A percentile compares a stretch with the other conserved stretches of the same genome.
These are phyloP conservation scores for Gallinago jamesoni DNA, from an alignment of 2,113 vertebrate genomes.

Conservation along the genomic window DNA sequence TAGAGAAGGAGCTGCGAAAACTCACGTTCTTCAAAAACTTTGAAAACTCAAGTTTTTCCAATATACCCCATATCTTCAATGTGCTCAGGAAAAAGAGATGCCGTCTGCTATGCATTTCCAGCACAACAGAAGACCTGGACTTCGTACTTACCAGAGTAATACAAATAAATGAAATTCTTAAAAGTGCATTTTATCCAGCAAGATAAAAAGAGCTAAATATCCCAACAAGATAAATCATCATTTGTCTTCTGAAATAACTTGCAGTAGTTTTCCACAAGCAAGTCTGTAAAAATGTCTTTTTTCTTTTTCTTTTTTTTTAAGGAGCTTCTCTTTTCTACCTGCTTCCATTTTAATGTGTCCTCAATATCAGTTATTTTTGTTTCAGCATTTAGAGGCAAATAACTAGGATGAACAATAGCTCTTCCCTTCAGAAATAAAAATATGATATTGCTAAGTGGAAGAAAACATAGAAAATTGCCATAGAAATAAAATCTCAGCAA, in stretches of 20 bases:
- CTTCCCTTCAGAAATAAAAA: conserved; percentile 24
- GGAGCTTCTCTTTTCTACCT: conserved; percentile 1
- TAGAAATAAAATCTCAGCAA: conserved; percentile 27
- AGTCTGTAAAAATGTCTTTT: background rate
- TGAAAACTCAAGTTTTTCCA: background rate
- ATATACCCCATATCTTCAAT: background rate
- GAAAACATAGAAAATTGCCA: conserved; percentile 21
- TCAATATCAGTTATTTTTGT: conserved; percentile 47
- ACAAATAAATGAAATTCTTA: background rate
- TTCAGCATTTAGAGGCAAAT: conserved; percentile 5
- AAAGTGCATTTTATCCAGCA: background rate
- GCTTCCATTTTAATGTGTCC: conserved; percentile 25
- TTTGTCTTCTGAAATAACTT: background rate
- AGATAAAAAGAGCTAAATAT: background rate
- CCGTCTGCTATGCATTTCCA: background rate
- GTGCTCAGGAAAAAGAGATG: background rate
- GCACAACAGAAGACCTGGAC: background rate
- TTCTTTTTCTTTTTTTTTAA: background rate
- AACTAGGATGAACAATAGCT: conserved; percentile 1
- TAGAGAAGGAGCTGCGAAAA: background rate
- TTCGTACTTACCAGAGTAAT: background rate
- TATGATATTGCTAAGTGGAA: background rate
- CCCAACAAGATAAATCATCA: background rate
- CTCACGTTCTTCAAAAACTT: too few species aligned
- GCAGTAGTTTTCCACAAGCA: background rate